Conservation (phyloP, 2,113 vertebrate species). For the Ia io region DNA sequence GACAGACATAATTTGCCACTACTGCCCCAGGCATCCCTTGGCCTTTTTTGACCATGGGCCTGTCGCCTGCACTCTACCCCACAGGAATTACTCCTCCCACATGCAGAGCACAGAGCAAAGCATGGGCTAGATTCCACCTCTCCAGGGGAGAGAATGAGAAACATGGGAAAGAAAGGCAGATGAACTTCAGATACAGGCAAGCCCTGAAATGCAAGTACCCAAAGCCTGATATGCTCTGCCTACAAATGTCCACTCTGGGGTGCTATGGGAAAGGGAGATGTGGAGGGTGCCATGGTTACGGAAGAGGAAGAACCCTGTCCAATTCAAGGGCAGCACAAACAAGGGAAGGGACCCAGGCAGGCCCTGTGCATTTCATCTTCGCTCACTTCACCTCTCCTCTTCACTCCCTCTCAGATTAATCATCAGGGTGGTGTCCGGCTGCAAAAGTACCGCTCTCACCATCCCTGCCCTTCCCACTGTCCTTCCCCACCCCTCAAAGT, state of each 20-base stretch:
- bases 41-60: not conserved
- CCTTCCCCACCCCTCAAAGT: not conserved
- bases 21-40: not conserved
- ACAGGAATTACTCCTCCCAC: not conserved
- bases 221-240: not conserved
- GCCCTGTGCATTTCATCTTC: not conserved
- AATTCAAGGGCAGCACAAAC: fast-evolving
- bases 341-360: not conserved
- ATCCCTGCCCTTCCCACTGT: not conserved
- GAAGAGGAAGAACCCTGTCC: not conserved
- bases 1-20: not conserved
- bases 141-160: not conserved
- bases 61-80: not conserved
- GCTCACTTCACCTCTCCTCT: not conserved
- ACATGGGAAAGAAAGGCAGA: not conserved
- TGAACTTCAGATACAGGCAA: not conserved
- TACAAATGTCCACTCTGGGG: not conserved
- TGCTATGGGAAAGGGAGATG: no score
- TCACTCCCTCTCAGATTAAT: not conserved
- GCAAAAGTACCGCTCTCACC: not conserved
- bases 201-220: not conserved
- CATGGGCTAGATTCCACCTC: not conserved
- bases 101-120: not conserved
- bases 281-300: fast-evolving
- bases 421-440: not conserved